These are phyloP conservation scores for Drosophila hamatofila DNA, from an alignment of 2,888 invertebrate genomes.

Conservation along the genomic window DNA sequence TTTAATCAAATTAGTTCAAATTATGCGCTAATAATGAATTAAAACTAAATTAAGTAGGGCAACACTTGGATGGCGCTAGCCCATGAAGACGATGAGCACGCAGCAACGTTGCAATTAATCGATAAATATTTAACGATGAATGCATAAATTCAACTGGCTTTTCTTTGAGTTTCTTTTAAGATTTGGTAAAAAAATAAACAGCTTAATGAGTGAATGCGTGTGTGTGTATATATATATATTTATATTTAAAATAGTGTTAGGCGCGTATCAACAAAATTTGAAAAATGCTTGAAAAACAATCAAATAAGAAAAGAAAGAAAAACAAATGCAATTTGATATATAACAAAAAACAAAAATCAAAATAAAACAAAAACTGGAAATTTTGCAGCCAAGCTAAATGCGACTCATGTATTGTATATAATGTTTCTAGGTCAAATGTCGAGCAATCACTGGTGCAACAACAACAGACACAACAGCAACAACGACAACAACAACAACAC, in stretches of 20 bases:
- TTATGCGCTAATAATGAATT: background rate
- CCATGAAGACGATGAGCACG: background rate
- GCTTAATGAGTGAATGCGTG: background rate
- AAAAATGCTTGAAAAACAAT: conserved; percentile 53
- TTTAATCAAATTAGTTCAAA: background rate
- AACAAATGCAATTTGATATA: conserved; percentile 11
- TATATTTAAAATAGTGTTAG: conserved; percentile 17
- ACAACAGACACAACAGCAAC: conserved; percentile 58
- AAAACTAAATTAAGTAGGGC: conserved; percentile 6
- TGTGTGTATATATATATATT: background rate
- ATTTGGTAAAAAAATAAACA: background rate
- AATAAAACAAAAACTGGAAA: conserved; percentile 42
- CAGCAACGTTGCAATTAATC: conserved; percentile 1
- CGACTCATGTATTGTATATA: conserved; percentile 84
- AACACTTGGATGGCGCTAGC: conserved; percentile 1
- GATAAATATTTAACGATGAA: conserved; percentile 19
- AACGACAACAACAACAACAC: conserved; percentile 68
- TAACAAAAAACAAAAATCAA: conserved; percentile 7
- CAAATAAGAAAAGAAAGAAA: background rate
- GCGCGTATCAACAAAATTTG: conserved; percentile 61
- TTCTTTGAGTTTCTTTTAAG: background rate
- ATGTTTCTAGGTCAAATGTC: conserved; percentile 86
- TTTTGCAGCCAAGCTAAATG: conserved; percentile 63
- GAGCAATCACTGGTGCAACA: conserved; percentile 85
- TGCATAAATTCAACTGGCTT: background rate